Base-by-base conservation (phyloP, 2,888 invertebrate genomes). In the Anodontia alba region DNA sequence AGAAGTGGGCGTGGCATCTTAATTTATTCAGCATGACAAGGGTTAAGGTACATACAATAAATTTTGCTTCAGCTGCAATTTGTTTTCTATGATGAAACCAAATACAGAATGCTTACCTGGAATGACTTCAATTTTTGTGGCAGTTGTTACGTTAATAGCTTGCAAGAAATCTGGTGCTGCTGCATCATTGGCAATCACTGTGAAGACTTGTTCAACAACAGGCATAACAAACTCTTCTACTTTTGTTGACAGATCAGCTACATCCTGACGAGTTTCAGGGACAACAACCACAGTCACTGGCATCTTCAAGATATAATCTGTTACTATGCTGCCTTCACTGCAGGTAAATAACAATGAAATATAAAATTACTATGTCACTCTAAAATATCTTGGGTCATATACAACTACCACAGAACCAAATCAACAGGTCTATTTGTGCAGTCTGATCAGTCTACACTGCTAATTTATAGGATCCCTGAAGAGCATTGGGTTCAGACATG, bases 291-390 rank as follows among this genome's bases (percentile, higher is more conserved):
- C 17, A 33, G 29, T 17, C 31, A 62, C 62, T 33, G 62, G 62
- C 10, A 62, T 1, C 8, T 33, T 17, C 33, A 62, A 20, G 20
- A 62, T 62, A 33, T 62, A 62, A 33, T 33, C 33, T 31, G 62
- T 62, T 12, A 31, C 33, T 31, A 62, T 62, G 17, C 62, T 62
- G 33, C 62, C 62, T 33, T 62, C 33, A 17, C 62, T 62, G 62
- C 5, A 62, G 62, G 20, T 20, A 49, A 10, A 49, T 5, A 15
- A 49, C 17, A 49, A 42, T 42, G 7, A 10, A 42, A 42, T 15
- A 42, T 7, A 10, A 15, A 42, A 10, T 42, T 42, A 42, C n/a
- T n/a, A n/a, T n/a, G n/a, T n/a, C n/a, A n/a, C n/a, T n/a, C n/a
- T n/a, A n/a, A n/a, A n/a, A n/a, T n/a, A n/a, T n/a, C n/a, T n/a